Evolutionary conservation across 2,113 vertebrate species (phyloP).

Genomic region (Pseudorectes ferrugineus): DNA sequence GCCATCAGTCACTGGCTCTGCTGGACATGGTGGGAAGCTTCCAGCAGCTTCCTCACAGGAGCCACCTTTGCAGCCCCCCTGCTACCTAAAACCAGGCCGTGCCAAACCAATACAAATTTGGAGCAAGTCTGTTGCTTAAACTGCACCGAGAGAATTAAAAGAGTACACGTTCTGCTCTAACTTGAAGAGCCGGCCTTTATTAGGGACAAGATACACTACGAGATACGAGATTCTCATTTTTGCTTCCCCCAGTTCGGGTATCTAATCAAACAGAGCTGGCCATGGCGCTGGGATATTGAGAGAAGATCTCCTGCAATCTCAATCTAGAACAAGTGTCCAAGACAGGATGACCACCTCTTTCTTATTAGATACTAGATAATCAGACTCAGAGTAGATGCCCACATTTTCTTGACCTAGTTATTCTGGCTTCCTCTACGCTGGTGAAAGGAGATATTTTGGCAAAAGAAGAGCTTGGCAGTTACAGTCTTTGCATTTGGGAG

Average conservation of each 20-base stretch:
- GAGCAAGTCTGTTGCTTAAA: not conserved
- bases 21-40: no score
- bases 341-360: not conserved
- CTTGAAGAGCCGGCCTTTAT: not conserved
- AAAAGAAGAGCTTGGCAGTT: not conserved
- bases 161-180: not conserved
- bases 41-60: no score
- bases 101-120: not conserved
- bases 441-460: not conserved
- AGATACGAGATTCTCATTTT: not conserved
- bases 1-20: no score
- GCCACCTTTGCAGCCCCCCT: no score
- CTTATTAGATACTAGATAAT: not conserved
- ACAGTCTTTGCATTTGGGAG: not conserved
- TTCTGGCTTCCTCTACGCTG: not conserved
- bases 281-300: not conserved
- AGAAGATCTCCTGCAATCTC: not conserved
- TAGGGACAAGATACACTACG: not conserved
- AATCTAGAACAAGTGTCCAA: not conserved
- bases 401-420: not conserved
- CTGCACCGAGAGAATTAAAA: not conserved
- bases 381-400: not conserved
- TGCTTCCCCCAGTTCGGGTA: rapidly evolving
- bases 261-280: not conserved
- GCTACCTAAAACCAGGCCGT: no score